These are phyloP conservation scores for Melitaea athalia DNA, from an alignment of 2,888 invertebrate species.

Conservation along the genomic window DNA sequence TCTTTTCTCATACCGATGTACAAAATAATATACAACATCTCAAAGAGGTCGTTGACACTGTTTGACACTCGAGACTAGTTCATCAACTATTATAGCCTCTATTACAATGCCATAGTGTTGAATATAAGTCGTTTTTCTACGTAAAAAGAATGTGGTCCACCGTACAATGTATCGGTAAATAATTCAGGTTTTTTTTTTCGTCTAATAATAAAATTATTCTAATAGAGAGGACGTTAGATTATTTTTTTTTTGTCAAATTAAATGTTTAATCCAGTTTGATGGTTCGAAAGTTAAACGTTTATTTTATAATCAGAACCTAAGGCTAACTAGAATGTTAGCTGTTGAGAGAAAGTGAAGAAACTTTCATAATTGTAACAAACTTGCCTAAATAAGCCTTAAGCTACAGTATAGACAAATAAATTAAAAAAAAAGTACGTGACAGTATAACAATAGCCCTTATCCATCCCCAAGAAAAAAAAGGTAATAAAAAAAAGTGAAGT, in stretches of 20 bases:
- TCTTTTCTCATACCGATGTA: constrained; percentile 29
- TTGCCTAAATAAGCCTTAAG: background rate
- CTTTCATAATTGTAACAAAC: background rate
- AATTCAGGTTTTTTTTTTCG: constrained; percentile 30
- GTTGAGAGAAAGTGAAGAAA: background rate
- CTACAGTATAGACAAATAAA: background rate
- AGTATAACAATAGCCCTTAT: background rate
- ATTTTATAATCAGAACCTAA: background rate
- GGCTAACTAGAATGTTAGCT: background rate
- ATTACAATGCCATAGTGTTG: constrained; percentile 12
- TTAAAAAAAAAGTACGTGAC: background rate
- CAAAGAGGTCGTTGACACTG: constrained; percentile 39
- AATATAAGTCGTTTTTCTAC: constrained; percentile 6
- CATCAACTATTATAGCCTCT: background rate
- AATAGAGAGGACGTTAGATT: constrained; percentile 27
- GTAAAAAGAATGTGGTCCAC: constrained; percentile 2
- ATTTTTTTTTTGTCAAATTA: constrained; percentile 21
- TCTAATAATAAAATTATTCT: constrained; percentile 25
- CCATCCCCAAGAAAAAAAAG: background rate
- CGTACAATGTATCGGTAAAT: constrained; percentile 8
- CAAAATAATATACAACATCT: constrained; percentile 28
- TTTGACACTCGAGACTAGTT: constrained; percentile 7
- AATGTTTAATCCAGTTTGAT: constrained; percentile 6
- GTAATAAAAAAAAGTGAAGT: constrained; percentile 13
- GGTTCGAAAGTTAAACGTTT: constrained; percentile 3